Evolutionary conservation across 2,888 invertebrate species (phyloP).

Genomic region (Petrophora chlorosata): DNA sequence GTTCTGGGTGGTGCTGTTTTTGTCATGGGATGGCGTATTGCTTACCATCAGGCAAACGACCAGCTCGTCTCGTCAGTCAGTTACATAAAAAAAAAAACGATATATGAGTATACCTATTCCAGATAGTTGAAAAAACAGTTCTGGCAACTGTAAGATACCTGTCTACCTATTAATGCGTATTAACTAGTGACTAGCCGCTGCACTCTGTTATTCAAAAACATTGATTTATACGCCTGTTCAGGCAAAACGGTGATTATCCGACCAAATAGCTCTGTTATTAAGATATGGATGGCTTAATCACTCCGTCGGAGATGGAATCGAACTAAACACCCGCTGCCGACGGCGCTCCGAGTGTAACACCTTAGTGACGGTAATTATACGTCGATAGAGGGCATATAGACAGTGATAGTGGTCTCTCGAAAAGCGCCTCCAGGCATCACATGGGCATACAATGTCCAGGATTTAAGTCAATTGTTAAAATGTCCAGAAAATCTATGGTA

Average conservation of each 20-base stretch:
- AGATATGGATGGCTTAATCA: slow-evolving; percentile 41
- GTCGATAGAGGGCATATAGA: slow-evolving; percentile 1
- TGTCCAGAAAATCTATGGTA: no score
- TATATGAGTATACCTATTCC: no score
- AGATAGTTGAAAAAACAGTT: no score
- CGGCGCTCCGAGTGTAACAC: slow-evolving; percentile 20
- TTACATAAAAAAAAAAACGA: no score
- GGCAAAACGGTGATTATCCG: slow-evolving; percentile 31
- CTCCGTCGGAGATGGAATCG: slow-evolving; percentile 26
- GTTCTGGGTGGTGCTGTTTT: no score
- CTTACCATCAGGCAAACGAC: no score
- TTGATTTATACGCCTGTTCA: slow-evolving; percentile 30
- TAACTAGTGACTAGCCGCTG: not conserved
- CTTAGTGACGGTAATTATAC: slow-evolving; percentile 13
- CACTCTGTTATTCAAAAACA: slow-evolving; percentile 12
- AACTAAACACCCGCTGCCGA: slow-evolving; percentile 27
- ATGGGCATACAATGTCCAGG: no score
- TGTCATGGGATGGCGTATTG: no score
- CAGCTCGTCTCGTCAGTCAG: no score
- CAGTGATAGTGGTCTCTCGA: slow-evolving; percentile 6
- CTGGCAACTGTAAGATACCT: no score
- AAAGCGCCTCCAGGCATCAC: not conserved
- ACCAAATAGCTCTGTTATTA: slow-evolving; percentile 38
- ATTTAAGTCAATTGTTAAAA: no score
- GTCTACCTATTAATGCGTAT: no score